Conservation (phyloP, 2,888 invertebrate species). For the Rhimphoctona megacephalus region DNA sequence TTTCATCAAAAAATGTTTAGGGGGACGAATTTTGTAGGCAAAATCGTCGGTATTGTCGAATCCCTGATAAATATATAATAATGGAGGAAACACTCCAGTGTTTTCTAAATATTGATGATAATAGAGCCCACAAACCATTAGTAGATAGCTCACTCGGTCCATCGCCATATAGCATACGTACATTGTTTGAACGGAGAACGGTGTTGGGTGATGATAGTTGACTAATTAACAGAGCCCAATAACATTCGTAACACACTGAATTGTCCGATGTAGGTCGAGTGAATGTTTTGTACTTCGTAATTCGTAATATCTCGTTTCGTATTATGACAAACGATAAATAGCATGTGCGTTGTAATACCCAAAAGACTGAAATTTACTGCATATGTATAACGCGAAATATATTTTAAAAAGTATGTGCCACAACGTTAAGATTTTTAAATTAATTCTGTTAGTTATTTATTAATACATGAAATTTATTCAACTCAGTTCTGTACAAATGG, state of each 20-base stretch:
- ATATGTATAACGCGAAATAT: background rate
- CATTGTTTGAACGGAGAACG: slow-evolving; percentile 6
- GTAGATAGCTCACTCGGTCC: background rate
- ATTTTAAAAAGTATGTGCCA: background rate
- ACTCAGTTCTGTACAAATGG: background rate
- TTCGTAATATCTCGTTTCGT: slow-evolving; percentile 12
- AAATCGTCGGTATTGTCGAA: no score
- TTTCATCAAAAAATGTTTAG: background rate
- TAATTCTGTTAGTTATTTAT: slow-evolving; percentile 15
- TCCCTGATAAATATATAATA: background rate
- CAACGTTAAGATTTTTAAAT: background rate
- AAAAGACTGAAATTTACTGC: background rate
- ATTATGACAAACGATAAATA: slow-evolving; percentile 1
- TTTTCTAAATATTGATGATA: slow-evolving; percentile 13
- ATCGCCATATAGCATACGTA: background rate
- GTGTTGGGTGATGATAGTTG: slow-evolving; percentile 35
- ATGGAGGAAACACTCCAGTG: background rate
- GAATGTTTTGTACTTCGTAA: slow-evolving; percentile 45
- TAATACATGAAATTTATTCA: slow-evolving; percentile 5
- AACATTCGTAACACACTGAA: slow-evolving; percentile 40
- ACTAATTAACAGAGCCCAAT: slow-evolving; percentile 60
- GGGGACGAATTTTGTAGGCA: background rate
- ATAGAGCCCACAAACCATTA: slow-evolving; percentile 17
- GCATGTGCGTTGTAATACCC: background rate
- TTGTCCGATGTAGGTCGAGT: slow-evolving; percentile 41